Conservation (phyloP, 2,888 invertebrate genomes). For the Germaria angustata region DNA sequence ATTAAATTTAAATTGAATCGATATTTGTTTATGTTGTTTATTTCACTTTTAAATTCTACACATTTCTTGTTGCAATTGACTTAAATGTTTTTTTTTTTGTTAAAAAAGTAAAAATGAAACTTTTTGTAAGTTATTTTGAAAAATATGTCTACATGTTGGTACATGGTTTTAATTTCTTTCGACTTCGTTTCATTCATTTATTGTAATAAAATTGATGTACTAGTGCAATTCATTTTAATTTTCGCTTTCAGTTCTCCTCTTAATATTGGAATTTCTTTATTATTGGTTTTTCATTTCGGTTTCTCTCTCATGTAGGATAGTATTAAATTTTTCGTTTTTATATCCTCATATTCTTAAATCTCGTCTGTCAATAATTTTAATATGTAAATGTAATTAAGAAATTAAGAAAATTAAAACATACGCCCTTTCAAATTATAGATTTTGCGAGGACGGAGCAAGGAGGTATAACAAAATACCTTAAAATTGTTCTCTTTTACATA, state of each 20-base stretch:
- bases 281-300: too few relatives aligned
- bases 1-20: conserved; percentile 12
- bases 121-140: background rate
- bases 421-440: conserved; percentile 73
- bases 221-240: background rate
- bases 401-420: conserved; percentile 61
- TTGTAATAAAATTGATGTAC: background rate
- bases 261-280: background rate
- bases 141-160: background rate
- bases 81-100: conserved; percentile 60
- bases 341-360: background rate
- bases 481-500: conserved; percentile 37
- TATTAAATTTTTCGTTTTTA: background rate
- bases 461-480: conserved; percentile 76
- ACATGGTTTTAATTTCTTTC: background rate
- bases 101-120: conserved; percentile 1
- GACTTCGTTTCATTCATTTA: background rate
- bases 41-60: conserved; percentile 59
- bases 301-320: conserved; percentile 37
- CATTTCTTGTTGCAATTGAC: conserved; percentile 57
- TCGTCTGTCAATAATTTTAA: conserved; percentile 22
- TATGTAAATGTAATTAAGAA: conserved; percentile 26
- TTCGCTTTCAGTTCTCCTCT: background rate
- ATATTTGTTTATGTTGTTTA: conserved; percentile 56
- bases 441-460: conserved; percentile 80